phyloP scores from a whole-genome alignment of 2,888 invertebrate species.

The Stenodera caucasica region DNA sequence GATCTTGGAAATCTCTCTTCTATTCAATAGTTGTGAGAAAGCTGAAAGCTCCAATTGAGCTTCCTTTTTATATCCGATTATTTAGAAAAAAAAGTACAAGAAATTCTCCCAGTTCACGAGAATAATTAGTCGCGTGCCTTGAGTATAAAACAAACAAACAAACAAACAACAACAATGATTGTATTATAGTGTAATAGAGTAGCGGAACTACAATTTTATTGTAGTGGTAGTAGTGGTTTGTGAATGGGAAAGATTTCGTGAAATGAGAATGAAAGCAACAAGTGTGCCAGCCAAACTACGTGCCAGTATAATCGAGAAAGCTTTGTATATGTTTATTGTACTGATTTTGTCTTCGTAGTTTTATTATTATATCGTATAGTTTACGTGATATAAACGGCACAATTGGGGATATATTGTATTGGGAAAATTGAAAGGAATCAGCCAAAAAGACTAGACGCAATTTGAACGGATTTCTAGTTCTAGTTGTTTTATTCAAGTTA shows the following conservation, averaged over 20 bases:
- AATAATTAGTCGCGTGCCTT: conserved; percentile 47
- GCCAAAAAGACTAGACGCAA: background rate
- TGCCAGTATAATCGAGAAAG: background rate
- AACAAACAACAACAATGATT: conserved; percentile 40
- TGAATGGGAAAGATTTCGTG: conserved; percentile 37
- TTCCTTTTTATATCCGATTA: no score
- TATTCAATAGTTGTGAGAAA: background rate
- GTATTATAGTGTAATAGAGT: background rate
- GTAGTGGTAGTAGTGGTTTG: conserved; percentile 11
- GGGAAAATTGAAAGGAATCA: no score
- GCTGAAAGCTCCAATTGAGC: background rate
- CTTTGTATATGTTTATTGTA: background rate
- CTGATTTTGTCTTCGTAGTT: background rate
- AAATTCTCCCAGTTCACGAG: no score
- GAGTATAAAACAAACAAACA: conserved; percentile 33
- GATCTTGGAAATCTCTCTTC: background rate
- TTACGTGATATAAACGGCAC: background rate
- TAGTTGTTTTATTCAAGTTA: no score
- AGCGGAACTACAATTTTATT: conserved; percentile 2
- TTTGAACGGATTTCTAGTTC: no score
- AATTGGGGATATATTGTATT: background rate
- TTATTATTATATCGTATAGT: background rate
- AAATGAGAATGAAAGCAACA: conserved; percentile 41
- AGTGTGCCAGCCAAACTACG: conserved; percentile 40
- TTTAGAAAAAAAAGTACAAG: no score